Conservation (phyloP, 2,888 invertebrate species). For the Ariolimax columbianus region DNA sequence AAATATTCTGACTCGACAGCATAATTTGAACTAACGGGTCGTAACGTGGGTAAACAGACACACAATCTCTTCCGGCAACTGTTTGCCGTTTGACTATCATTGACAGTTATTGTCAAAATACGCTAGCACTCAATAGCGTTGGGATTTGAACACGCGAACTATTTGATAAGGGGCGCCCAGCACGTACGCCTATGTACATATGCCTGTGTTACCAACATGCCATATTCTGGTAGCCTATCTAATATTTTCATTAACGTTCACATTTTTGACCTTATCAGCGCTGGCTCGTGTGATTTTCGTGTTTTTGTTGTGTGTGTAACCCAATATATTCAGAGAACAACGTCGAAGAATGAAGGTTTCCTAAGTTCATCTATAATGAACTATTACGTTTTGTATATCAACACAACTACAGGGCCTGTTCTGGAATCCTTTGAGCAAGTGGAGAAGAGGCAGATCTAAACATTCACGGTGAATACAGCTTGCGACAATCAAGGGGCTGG, state of each 20-base stretch:
- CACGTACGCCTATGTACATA: not conserved
- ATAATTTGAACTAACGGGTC: not conserved
- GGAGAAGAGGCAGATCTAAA: no score
- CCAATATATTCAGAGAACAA: no score
- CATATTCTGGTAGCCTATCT: not conserved
- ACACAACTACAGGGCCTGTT: no score
- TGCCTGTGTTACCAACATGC: not conserved
- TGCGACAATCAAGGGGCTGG: no score
- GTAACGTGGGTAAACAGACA: not conserved
- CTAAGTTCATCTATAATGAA: no score
- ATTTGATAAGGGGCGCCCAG: not conserved
- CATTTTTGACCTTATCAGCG: not conserved
- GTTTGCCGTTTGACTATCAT: not conserved
- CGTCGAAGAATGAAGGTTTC: no score
- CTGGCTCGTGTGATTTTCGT: no score
- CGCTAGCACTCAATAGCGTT: not conserved
- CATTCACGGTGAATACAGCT: no score
- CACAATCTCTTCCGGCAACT: not conserved
- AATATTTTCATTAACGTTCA: not conserved
- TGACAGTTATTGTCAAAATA: not conserved
- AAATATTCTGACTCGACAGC: not conserved
- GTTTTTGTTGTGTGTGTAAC: no score
- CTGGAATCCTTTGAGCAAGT: no score
- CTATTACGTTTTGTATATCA: no score
- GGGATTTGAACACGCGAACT: not conserved